Evolutionary conservation across 1,140 invertebrate genomes (phyloP).

Genomic region (Drosophila albomicans): DNA sequence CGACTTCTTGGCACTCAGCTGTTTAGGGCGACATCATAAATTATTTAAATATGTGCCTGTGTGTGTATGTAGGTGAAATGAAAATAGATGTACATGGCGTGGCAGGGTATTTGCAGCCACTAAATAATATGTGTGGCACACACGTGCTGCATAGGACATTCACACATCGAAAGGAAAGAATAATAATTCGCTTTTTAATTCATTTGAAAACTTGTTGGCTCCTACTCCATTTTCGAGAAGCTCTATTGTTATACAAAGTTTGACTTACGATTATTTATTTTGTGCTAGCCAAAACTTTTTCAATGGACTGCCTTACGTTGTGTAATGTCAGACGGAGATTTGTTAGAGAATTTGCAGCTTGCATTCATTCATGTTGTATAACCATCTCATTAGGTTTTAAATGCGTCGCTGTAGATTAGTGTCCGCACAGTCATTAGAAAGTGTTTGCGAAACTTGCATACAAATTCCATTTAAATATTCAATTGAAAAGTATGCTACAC

Average conservation of each 20-base stretch:
- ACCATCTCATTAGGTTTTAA: constrained; percentile 15
- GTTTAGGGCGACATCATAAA: constrained; percentile 71
- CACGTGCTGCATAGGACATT: constrained; percentile 50
- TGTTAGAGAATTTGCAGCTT: too few relatives aligned
- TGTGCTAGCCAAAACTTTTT: not conserved
- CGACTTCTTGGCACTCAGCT: constrained; percentile 51
- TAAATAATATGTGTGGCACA: constrained; percentile 38
- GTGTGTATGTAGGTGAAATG: constrained; percentile 6
- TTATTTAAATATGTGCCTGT: constrained; percentile 68
- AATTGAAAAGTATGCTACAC: constrained; percentile 36
- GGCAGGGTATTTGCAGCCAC: constrained; percentile 28
- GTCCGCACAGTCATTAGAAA: constrained; percentile 1
- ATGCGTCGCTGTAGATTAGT: not conserved
- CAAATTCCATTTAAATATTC: constrained; percentile 15
- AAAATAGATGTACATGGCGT: constrained; percentile 25
- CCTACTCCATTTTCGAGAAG: not conserved
- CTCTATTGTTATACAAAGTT: not conserved
- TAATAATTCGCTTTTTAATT: not conserved
- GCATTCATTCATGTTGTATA: constrained; percentile 2
- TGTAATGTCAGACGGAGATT: not conserved
- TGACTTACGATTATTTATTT: not conserved
- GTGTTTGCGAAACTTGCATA: constrained; percentile 1
- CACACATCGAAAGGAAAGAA: not conserved
- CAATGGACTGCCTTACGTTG: not conserved
- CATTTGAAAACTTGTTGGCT: not conserved